phyloP scores from a whole-genome alignment of 1,140 invertebrate genomes.

The Uloborus diversus region DNA sequence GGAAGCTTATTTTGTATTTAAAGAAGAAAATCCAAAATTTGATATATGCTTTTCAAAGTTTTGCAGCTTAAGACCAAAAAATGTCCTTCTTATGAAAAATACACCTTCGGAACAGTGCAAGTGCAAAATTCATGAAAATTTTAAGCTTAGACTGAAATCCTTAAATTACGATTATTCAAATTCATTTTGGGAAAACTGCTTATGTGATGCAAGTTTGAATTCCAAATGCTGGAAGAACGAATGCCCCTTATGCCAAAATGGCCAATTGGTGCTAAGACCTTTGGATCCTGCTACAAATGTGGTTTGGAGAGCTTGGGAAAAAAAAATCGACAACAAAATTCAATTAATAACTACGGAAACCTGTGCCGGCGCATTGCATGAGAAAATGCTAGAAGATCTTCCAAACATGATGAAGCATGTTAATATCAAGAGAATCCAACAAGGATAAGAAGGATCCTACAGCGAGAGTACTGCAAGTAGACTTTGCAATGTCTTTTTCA shows the following conservation, averaged over 20 bases:
- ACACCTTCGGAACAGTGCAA: no score
- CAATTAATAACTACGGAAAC: neutral
- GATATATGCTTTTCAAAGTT: constrained; percentile 5
- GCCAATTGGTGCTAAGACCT: neutral
- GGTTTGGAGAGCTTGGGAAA: neutral
- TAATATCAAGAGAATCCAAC: no score
- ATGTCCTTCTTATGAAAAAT: constrained; percentile 7
- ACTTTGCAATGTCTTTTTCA: constrained; percentile 4
- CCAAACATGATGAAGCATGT: no score
- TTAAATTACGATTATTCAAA: neutral
- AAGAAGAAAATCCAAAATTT: constrained; percentile 6
- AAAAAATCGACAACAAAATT: neutral
- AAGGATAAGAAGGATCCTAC: neutral
- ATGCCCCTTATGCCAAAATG: neutral
- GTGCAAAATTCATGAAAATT: constrained; percentile 21
- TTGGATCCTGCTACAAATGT: neutral
- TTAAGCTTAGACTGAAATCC: neutral
- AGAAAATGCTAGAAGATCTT: no score
- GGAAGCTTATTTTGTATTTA: constrained; percentile 11
- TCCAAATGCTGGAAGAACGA: constrained; percentile 10
- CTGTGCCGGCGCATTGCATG: no score
- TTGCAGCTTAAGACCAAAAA: constrained; percentile 11
- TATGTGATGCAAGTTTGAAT: neutral
- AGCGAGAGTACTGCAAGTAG: neutral
- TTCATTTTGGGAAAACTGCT: neutral